Base-by-base conservation (phyloP, 2,797 vertebrate species). In the Philypnodon macrostomus region DNA sequence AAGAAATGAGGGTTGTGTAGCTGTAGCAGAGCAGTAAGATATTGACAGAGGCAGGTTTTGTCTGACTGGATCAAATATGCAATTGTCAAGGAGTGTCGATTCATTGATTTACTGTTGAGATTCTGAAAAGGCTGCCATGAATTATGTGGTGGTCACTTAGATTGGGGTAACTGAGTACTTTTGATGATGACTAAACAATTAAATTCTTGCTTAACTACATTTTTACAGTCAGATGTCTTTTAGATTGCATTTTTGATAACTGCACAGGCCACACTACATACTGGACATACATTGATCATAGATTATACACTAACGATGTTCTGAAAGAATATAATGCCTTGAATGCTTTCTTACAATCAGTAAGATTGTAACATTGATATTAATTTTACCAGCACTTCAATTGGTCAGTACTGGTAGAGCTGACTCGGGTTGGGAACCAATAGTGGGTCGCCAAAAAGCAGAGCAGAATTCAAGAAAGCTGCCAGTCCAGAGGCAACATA, bases 1-100 rank as follows among this genome's bases (percentile, higher is more conserved):
- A 27, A 21, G 29, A 69, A 74, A 52, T 61, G 48, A 0, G 66
- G 52, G 1, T 76, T 61, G 40, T 31, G 52, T 73, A 58, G 33
- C n/a, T n/a, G n/a, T n/a, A n/a, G 17, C 38, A 9, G 21, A 30
- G 4, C 2, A 5, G n/a, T 36, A 35, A 12, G 53, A 4, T 44
- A 3, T 19, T 32, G 24, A 57, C 31, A 5, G 32, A 27, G n/a
- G 41, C 4, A 11, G n/a, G 15, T 1, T 3, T 38, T 19, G 31
- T 59, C 21, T 38, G 24, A 29, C 32, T 14, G 32, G 32, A 33
- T 13, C n/a, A 33, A 33, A 33, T 1, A 33, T 33, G n/a, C 14
- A 5, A 7, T 33, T 33, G 13, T 35, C 2, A 17, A 16, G 2
- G 10, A 16, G 7, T 33, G 11, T n/a, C n/a, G 13, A 12, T 7